Percentiles rank a stretch among this genome's conserved stretches.
Evolutionary conservation across 2,888 invertebrate genomes (phyloP).

Genomic region (Onchidella celtica): DNA sequence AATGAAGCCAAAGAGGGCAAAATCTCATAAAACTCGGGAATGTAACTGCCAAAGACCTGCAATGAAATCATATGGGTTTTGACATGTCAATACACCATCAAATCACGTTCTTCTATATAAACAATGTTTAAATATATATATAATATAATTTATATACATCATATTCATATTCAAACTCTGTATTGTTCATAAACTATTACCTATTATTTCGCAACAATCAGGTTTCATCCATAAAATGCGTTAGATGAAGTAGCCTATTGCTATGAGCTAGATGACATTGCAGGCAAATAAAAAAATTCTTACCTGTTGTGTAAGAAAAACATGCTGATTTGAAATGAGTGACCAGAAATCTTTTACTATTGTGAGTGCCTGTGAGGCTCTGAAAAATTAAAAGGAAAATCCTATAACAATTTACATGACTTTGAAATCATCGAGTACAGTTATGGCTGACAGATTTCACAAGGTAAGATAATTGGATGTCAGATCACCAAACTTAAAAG

Average conservation of each 20-base stretch:
- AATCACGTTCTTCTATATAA: not conserved
- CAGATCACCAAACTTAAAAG: too few species aligned
- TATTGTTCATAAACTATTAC: too few species aligned
- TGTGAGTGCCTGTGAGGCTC: not conserved
- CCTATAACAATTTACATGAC: too few species aligned
- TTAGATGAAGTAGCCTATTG: too few species aligned
- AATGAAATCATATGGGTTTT: not conserved
- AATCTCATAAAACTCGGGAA: slow-evolving; percentile 5
- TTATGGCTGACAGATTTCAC: too few species aligned
- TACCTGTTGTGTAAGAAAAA: slow-evolving; percentile 15
- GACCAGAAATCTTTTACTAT: slow-evolving; percentile 36
- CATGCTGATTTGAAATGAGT: slow-evolving; percentile 11
- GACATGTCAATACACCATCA: not conserved
- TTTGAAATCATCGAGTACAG: too few species aligned
- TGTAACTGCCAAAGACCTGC: slow-evolving; percentile 18
- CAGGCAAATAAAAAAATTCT: too few species aligned
- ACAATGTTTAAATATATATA: not conserved
- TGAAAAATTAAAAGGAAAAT: slow-evolving; percentile 30
- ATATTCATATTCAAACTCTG: not conserved
- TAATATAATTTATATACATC: not conserved
- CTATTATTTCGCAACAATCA: too few species aligned
- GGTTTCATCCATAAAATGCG: too few species aligned
- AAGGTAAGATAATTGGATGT: too few species aligned
- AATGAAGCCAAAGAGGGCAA: slow-evolving; percentile 40
- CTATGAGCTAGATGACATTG: too few species aligned